Conservation (phyloP, 2,888 invertebrate genomes). For the Drosophila anomalata region DNA sequence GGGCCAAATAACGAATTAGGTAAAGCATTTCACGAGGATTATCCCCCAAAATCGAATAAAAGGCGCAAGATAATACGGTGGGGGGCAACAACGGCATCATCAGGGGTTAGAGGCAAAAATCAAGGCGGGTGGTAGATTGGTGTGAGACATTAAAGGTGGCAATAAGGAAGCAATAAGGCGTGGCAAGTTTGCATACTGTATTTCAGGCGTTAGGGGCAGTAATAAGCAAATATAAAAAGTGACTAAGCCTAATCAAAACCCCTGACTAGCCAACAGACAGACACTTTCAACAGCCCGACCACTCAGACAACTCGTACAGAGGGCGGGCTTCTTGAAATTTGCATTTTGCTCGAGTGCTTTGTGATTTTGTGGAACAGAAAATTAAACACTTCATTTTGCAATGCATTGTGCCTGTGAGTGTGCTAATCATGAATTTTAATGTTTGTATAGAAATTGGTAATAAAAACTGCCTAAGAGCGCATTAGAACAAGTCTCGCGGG, state of each 20-base stretch:
- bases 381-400: slow-evolving; percentile 60
- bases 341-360: slow-evolving; percentile 76
- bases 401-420: slow-evolving; percentile 82
- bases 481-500: slow-evolving; percentile 66
- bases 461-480: slow-evolving; percentile 58
- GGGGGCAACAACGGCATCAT: slow-evolving; percentile 45
- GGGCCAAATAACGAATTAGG: slow-evolving; percentile 39
- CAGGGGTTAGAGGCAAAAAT: slow-evolving; percentile 57
- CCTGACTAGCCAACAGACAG: slow-evolving; percentile 56
- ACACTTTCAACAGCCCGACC: slow-evolving; percentile 76
- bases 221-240: slow-evolving; percentile 51
- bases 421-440: slow-evolving; percentile 68
- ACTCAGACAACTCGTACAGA: slow-evolving; percentile 83
- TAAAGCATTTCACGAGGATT: slow-evolving; percentile 39
- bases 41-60: slow-evolving; percentile 26
- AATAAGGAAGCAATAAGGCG: slow-evolving; percentile 63
- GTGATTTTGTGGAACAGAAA: slow-evolving; percentile 5
- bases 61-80: slow-evolving; percentile 55
- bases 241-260: slow-evolving; percentile 54
- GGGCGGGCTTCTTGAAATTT: slow-evolving; percentile 74
- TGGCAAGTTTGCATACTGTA: slow-evolving; percentile 77
- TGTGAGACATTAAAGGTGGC: slow-evolving; percentile 50
- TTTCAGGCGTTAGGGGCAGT: slow-evolving; percentile 71
- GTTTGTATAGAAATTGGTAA: slow-evolving; percentile 28
- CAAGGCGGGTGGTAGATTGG: slow-evolving; percentile 57